Evolutionary conservation across 2,113 vertebrate species (phyloP).

Genomic region (Rhabdomys dilectus): DNA sequence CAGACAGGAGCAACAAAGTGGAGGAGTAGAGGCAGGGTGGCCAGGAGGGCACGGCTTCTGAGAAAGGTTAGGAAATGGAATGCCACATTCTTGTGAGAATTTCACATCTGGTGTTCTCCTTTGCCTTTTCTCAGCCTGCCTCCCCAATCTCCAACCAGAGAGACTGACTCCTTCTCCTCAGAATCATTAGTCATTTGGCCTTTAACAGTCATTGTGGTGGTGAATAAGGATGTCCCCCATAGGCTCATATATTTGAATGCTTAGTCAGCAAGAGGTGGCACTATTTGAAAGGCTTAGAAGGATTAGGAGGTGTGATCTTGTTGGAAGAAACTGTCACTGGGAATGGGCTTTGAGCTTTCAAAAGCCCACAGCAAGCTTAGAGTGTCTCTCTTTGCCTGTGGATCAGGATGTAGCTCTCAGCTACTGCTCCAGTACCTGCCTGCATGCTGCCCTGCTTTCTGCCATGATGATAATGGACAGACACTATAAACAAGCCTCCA

Average conservation of each 20-base stretch:
- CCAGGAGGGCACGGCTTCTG: not conserved
- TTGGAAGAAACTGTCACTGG: not conserved
- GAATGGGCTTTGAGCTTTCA: not conserved
- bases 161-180: not conserved
- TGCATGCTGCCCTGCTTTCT: not conserved
- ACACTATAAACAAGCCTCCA: not conserved
- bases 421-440: not conserved
- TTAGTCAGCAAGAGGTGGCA: not conserved
- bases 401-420: not conserved
- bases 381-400: not conserved
- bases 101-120: not conserved
- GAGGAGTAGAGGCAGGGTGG: not conserved
- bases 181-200: not conserved
- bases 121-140: not conserved
- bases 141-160: not conserved
- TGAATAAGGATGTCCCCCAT: not conserved
- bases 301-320: not conserved
- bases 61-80: not conserved
- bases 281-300: not conserved
- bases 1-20: conserved; percentile 45
- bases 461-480: not conserved
- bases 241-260: not conserved
- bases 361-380: not conserved
- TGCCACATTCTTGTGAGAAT: not conserved
- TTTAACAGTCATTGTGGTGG: not conserved